These are phyloP conservation scores for Thereva unica DNA, from an alignment of 2,888 invertebrate species.

Conservation along the genomic window DNA sequence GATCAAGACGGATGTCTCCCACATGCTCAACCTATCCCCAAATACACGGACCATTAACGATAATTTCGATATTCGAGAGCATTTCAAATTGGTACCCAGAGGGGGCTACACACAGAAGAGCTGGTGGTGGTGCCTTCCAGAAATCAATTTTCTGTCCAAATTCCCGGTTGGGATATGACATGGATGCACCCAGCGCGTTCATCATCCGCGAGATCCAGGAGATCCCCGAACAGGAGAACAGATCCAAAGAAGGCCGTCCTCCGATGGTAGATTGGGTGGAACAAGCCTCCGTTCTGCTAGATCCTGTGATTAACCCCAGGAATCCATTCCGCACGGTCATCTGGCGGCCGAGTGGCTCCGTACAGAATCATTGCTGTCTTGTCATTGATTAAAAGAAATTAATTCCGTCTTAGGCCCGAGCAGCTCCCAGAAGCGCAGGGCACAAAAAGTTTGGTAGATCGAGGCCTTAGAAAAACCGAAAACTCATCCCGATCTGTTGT, in stretches of 20 bases:
- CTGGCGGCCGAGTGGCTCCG: slow-evolving; percentile 20
- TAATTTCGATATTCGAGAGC: background rate
- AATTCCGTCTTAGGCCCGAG: slow-evolving; percentile 18
- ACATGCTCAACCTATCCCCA: slow-evolving; percentile 6
- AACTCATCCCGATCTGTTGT: slow-evolving; percentile 23
- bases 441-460: slow-evolving; percentile 25
- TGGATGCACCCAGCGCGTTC: slow-evolving; percentile 8
- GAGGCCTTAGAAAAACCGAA: slow-evolving; percentile 13
- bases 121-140: slow-evolving; percentile 8
- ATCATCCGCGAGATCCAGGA: too few relatives aligned
- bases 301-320: slow-evolving; percentile 35
- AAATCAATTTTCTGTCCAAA: slow-evolving; percentile 35
- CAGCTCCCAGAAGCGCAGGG: slow-evolving; percentile 13
- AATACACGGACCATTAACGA: slow-evolving; percentile 36
- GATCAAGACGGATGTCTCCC: slow-evolving; percentile 1
- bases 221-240: too few relatives aligned
- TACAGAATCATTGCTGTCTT: background rate
- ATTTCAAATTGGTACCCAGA: background rate
- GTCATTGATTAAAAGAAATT: slow-evolving; percentile 16
- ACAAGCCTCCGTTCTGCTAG: slow-evolving; percentile 33
- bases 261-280: slow-evolving; percentile 13
- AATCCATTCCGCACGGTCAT: slow-evolving; percentile 41
- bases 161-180: slow-evolving; percentile 27
- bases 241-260: background rate
- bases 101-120: background rate